These are phyloP conservation scores for Sinocyclocheilus maitianheensis DNA, from an alignment of 2,113 vertebrate species.

Conservation along the genomic window DNA sequence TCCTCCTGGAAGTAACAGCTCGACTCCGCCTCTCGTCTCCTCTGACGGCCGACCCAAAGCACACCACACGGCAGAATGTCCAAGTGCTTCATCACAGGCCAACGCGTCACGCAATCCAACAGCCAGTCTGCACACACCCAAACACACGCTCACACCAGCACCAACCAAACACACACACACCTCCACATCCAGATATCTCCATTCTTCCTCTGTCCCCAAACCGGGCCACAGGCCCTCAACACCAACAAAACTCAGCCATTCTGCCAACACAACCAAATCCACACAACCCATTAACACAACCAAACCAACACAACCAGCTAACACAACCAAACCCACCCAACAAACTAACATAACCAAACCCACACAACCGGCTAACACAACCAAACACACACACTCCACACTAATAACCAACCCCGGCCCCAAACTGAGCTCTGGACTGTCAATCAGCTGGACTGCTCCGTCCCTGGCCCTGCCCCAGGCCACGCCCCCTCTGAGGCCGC, in stretches of 20 bases:
- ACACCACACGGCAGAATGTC: slow-evolving; percentile 64
- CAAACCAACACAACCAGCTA: too few relatives aligned
- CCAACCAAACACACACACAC: slow-evolving; percentile 45
- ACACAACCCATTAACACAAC: background rate
- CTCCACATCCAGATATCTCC: slow-evolving; percentile 34
- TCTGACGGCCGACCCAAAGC: slow-evolving; percentile 72
- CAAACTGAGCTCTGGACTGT: slow-evolving; percentile 69
- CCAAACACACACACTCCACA: slow-evolving; percentile 44
- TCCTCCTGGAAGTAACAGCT: slow-evolving; percentile 48
- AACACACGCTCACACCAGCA: slow-evolving; percentile 19
- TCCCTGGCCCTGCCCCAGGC: slow-evolving; percentile 61
- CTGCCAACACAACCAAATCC: slow-evolving; percentile 34
- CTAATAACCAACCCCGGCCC: slow-evolving; percentile 37
- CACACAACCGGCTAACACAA: background rate
- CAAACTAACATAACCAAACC: too few relatives aligned
- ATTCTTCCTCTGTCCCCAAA: slow-evolving; percentile 42
- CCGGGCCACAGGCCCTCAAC: slow-evolving; percentile 10
- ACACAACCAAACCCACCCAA: too few relatives aligned
- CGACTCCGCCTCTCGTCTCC: slow-evolving; percentile 54
- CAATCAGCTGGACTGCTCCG: slow-evolving; percentile 64
- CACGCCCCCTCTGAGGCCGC: slow-evolving; percentile 24
- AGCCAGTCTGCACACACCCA: slow-evolving; percentile 27
- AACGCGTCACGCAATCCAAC: slow-evolving; percentile 27
- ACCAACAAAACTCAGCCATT: slow-evolving; percentile 32
- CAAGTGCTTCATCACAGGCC: slow-evolving; percentile 63